Conservation (phyloP, 1,140 invertebrate species). For the Drosophila aff. region DNA sequence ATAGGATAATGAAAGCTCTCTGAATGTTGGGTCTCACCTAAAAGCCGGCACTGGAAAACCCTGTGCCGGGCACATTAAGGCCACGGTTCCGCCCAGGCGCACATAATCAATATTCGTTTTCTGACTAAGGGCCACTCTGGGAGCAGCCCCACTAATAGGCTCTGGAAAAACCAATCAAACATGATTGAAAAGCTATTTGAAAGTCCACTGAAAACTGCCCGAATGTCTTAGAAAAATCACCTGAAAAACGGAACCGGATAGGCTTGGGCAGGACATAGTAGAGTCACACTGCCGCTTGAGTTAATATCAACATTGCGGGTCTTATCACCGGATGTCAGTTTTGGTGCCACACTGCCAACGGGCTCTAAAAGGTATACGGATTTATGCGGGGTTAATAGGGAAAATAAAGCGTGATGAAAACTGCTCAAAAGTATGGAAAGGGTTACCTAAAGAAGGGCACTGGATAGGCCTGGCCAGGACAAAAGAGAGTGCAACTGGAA, state of each 20-base stretch:
- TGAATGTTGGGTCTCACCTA: conserved; percentile 86
- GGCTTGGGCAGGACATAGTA: conserved; percentile 89
- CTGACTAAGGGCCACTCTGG: conserved; percentile 85
- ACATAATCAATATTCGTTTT: conserved; percentile 87
- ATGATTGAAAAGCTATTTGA: not conserved
- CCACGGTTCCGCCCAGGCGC: conserved; percentile 54
- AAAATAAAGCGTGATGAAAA: conserved; percentile 14
- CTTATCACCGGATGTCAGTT: conserved; percentile 73
- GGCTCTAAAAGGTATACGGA: conserved; percentile 40
- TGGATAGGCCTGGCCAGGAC: conserved; percentile 89
- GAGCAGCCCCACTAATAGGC: conserved; percentile 89
- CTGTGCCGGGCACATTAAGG: conserved; percentile 90
- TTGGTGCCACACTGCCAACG: conserved; percentile 66
- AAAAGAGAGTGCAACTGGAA: conserved; percentile 82
- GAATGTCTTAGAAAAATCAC: conserved; percentile 27
- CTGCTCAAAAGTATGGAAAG: conserved; percentile 33
- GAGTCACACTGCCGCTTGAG: conserved; percentile 84
- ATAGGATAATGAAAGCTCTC: conserved; percentile 12
- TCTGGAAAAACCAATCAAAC: conserved; percentile 85
- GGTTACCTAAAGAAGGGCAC: conserved; percentile 88
- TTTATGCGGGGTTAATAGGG: not conserved
- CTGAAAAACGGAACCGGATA: conserved; percentile 87
- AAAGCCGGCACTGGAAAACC: conserved; percentile 89
- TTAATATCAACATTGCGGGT: conserved; percentile 74
- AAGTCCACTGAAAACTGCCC: conserved; percentile 38